phyloP scores from a whole-genome alignment of 2,797 vertebrate genomes.

The Pantherophis alleghaniensis region DNA sequence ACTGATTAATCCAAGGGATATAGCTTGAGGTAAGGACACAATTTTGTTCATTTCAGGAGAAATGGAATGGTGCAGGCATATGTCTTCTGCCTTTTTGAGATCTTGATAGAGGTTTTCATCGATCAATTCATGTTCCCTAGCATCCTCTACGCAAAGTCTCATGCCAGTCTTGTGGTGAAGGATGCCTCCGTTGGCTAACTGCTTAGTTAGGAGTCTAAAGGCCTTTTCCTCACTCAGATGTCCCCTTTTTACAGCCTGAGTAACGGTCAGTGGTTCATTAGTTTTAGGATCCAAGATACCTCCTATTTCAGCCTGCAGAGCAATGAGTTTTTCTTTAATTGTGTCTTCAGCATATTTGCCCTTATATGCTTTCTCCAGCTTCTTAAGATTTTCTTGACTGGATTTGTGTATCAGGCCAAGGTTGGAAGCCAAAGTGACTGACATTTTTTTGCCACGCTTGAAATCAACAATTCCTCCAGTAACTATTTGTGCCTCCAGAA shows the following conservation, averaged over 20 bases:
- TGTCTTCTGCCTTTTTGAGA: conserved; percentile 69
- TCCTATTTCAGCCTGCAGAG: conserved; percentile 87
- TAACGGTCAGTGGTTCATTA: conserved; percentile 75
- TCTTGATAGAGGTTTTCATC: conserved; percentile 72
- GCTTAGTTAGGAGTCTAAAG: conserved; percentile 78
- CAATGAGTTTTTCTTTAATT: conserved; percentile 75
- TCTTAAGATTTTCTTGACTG: conserved; percentile 77
- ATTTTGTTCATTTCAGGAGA: conserved; percentile 63
- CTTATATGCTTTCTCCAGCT: conserved; percentile 87
- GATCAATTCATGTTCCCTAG: conserved; percentile 80
- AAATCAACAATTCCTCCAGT: conserved; percentile 91
- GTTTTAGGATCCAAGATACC: conserved; percentile 85
- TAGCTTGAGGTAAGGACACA: conserved; percentile 60
- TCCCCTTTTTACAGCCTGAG: conserved; percentile 78
- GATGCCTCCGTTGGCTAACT: conserved; percentile 89
- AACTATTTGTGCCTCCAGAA: conserved; percentile 89
- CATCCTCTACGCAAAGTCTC: conserved; percentile 82
- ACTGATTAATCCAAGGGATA: conserved; percentile 52
- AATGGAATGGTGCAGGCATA: conserved; percentile 57
- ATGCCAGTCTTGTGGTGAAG: conserved; percentile 87
- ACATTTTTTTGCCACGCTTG: conserved; percentile 85
- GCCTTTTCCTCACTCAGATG: conserved; percentile 77
- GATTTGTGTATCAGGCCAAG: conserved; percentile 80
- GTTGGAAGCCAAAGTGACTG: conserved; percentile 89
- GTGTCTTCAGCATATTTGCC: conserved; percentile 77